Evolutionary conservation across 1,140 invertebrate genomes (phyloP), one percentile per base, ranked within the genome.

Genomic region (Cotesia typhae): DNA sequence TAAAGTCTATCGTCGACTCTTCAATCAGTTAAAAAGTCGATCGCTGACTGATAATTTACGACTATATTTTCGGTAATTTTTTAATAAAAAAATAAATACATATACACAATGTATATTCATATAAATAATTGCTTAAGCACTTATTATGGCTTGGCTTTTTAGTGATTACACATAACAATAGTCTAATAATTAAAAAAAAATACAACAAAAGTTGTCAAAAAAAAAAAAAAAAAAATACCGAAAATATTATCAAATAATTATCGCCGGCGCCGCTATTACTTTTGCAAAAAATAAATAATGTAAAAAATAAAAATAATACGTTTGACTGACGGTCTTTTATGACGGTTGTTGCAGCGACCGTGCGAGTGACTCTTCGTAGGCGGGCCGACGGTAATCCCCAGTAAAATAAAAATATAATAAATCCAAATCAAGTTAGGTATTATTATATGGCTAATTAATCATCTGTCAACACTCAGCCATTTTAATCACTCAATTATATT

Each of bases 281-380:
- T 28, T 28, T 28, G 28, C 28, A 28, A 28, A 28, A 47, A 10
- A 9, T 47, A 47, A 47, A 9, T 47, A 47, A 47, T 9, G 10
- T 9, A 47, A 47, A 47, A 6, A 47, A 6, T 47, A 47, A 47
- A 9, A 47, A 47, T 47, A 74, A 76, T 75, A 82, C 75, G 75
- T 76, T 76, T 83, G 69, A 80, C 76, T 81, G 72, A 84, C 82
- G 81, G 81, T 80, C 76, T 80, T 83, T 84, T 83, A 80, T 87
- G 74, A 85, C 85, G 85, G 85, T 85, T 87, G 84, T 87, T 87
- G 79, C 85, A 87, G 85, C 85, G 84, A 87, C 85, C 84, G 84
- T 87, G 79, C 81, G 85, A 83, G 84, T 86, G 84, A 87, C 84
- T 84, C 84, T 87, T 76, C 84, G 82, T 87, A 87, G 84, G 80